Evolutionary conservation across 2,113 vertebrate genomes (phyloP).

Genomic region (Phyllostomus hastatus): DNA sequence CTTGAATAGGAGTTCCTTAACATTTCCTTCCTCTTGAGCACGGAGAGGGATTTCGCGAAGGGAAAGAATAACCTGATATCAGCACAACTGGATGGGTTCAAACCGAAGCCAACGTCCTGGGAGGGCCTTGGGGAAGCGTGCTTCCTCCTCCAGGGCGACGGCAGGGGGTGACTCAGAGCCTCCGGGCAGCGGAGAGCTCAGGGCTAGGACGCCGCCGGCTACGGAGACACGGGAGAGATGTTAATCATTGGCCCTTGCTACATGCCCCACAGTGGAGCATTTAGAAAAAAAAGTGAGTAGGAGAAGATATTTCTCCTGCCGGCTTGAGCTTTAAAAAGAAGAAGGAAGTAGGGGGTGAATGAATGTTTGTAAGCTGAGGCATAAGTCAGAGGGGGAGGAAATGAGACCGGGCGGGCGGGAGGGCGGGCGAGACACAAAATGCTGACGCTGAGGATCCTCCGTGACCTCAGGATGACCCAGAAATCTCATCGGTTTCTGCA

Average conservation of each 20-base stretch:
- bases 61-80: neutral
- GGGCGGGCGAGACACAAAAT: neutral
- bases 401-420: neutral
- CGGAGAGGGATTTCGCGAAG: neutral
- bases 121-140: neutral
- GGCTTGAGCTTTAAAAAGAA: constrained; percentile 65
- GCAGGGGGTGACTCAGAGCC: neutral
- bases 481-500: constrained; percentile 37
- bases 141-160: no score
- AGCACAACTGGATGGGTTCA: neutral
- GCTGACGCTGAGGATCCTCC: constrained; percentile 6
- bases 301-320: constrained; percentile 53
- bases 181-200: neutral
- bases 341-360: constrained; percentile 49
- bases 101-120: neutral
- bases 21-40: neutral
- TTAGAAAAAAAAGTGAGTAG: neutral
- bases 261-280: neutral
- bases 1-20: constrained; percentile 3
- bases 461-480: constrained; percentile 33
- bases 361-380: constrained; percentile 32
- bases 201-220: neutral
- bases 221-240: neutral
- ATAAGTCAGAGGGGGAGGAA: constrained; percentile 53
- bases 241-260: neutral